Evolutionary conservation across 2,113 vertebrate species (phyloP).

Genomic region (Aramus guarauna): DNA sequence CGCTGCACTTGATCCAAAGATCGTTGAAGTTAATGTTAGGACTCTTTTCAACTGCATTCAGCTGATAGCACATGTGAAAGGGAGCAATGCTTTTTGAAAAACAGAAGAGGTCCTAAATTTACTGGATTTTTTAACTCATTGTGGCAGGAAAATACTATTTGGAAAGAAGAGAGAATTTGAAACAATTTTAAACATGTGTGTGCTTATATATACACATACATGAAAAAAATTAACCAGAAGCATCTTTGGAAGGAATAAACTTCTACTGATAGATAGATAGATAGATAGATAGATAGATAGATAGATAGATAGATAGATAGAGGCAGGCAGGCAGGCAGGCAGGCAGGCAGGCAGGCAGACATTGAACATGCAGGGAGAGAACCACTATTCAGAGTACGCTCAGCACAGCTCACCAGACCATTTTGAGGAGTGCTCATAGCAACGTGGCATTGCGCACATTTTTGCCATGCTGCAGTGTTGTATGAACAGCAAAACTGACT

Average conservation of each 20-base stretch:
- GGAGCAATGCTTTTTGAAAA: not conserved
- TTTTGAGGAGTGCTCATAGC: not conserved
- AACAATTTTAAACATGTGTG: fast-evolving
- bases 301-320: not conserved
- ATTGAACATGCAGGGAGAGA: not conserved
- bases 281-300: not conserved
- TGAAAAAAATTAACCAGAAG: not conserved
- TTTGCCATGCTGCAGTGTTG: not conserved
- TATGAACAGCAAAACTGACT: not conserved
- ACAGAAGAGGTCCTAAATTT: not conserved
- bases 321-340: not conserved
- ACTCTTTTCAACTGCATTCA: not conserved
- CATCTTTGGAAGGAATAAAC: not conserved
- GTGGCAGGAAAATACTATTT: not conserved
- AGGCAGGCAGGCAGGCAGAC: not conserved
- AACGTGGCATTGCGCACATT: not conserved
- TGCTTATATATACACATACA: too few relatives aligned
- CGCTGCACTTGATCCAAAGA: not conserved
- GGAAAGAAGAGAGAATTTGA: not conserved
- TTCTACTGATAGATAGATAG: not conserved
- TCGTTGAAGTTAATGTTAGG: not conserved
- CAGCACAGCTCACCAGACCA: not conserved
- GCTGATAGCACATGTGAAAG: not conserved
- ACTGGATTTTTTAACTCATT: not conserved
- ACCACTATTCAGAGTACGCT: not conserved